Base-by-base conservation (phyloP, 2,113 vertebrate genomes). In the Spea multiplicata region DNA sequence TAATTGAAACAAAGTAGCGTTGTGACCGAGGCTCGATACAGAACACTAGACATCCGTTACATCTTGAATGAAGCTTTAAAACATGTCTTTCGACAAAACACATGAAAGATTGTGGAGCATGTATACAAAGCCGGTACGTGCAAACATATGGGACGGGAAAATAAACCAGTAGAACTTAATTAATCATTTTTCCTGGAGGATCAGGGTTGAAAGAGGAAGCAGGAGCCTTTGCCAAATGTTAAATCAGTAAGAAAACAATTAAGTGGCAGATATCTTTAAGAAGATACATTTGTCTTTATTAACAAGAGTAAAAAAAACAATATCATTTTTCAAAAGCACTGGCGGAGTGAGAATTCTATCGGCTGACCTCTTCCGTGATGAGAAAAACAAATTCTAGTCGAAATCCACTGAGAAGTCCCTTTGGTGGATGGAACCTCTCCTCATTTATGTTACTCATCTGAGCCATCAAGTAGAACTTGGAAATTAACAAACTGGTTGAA, bases 211-310 rank as follows among this genome's bases (percentile, higher is more conserved):
- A 49, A 71, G 68, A 47, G 13, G 69, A 78, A 78, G 76, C 44
- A 16, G 44, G 46, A 48, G 30, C 4, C 14, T 71, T 64, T 48
- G 14, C 65, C 52, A 70, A 68, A 69, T 8, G 16, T 16, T 48
- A 69, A 76, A 76, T 76, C 66, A 30, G 44, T 46, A 67, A 3
- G 30, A 49, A 69, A 76, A 70, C 66, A 76, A 45, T 14, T 17
- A n/a, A 4, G 55, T 49, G 66, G 30, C 66, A 76, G 64, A 76
- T 17, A 66, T 71, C 16, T 30, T 76, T 17, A 17, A 53, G 13
- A 13, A 70, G 75, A 76, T 55, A 59, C 12, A 69, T 66, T 66
- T 76, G 47, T 59, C 66, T 76, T 59, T 59, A 9, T 69, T 48
- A 76, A 30, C 74, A 50, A n/a, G n/a, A 13, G 64, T 5, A 13